These are phyloP conservation scores for Microtus oregoni DNA, from an alignment of 2,113 vertebrate species.

Conservation along the genomic window DNA sequence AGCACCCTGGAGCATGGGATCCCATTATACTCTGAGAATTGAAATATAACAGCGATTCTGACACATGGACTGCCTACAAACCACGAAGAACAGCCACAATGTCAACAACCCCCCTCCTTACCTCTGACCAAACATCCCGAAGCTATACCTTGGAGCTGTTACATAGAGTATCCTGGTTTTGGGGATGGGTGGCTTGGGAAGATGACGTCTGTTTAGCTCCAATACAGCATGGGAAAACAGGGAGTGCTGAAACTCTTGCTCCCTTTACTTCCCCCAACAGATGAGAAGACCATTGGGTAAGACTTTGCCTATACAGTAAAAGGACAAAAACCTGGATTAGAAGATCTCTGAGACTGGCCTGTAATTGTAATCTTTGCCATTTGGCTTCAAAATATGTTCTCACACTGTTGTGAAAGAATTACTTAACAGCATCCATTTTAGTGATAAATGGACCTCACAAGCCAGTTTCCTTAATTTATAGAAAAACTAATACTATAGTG, in stretches of 20 bases:
- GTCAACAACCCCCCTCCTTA: constrained; percentile 80
- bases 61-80: constrained; percentile 79
- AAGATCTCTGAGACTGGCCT: not conserved
- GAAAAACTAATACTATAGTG: not conserved
- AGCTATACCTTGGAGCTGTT: not conserved
- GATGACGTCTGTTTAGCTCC: constrained; percentile 26
- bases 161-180: not conserved
- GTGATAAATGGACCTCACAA: not conserved
- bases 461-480: constrained; percentile 48
- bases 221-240: not conserved
- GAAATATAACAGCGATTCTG: constrained; percentile 80
- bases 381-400: not conserved
- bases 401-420: constrained; percentile 19
- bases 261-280: not conserved
- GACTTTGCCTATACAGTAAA: not conserved
- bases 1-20: constrained; percentile 75
- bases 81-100: constrained; percentile 70
- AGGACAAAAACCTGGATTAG: constrained; percentile 33
- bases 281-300: constrained; percentile 28
- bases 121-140: constrained; percentile 56
- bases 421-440: not conserved
- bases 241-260: not conserved
- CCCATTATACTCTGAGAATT: constrained; percentile 77
- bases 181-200: constrained; percentile 20
- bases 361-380: not conserved